phyloP scores from a whole-genome alignment of 2,113 vertebrate species.

The Struthio camelus region DNA sequence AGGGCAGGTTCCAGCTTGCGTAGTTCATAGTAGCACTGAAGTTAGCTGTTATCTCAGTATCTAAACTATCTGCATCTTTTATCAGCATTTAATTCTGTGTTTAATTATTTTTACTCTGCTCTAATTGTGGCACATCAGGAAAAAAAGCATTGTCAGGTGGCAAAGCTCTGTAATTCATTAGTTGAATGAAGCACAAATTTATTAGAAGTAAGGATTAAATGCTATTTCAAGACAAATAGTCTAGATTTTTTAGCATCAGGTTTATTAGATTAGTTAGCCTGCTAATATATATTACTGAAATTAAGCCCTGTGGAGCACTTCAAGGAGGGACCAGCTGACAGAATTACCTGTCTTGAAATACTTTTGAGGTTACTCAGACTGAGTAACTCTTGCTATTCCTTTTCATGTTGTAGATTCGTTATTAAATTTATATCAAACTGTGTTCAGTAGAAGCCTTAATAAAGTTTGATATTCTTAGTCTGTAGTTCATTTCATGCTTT shows the following conservation, averaged over 20 bases:
- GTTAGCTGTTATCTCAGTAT: background rate
- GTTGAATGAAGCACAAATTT: background rate
- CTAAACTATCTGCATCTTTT: background rate
- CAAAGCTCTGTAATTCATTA: background rate
- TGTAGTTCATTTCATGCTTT: background rate
- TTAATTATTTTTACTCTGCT: background rate
- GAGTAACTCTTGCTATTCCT: background rate
- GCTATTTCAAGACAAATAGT: background rate
- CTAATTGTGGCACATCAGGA: background rate
- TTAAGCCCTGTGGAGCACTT: background rate
- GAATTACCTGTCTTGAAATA: background rate
- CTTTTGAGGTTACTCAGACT: background rate
- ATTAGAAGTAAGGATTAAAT: background rate
- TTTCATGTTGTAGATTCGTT: background rate
- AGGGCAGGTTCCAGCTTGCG: slow-evolving; percentile 45
- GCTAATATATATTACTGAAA: background rate
- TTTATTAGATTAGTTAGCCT: background rate
- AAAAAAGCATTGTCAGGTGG: background rate
- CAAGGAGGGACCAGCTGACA: background rate
- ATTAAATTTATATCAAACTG: background rate
- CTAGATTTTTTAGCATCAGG: background rate
- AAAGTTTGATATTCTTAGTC: background rate
- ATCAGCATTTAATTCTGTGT: background rate
- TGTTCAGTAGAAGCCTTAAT: background rate
- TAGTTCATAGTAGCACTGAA: background rate